phyloP scores from a whole-genome alignment of 2,888 invertebrate species.

The Pollenia labialis region DNA sequence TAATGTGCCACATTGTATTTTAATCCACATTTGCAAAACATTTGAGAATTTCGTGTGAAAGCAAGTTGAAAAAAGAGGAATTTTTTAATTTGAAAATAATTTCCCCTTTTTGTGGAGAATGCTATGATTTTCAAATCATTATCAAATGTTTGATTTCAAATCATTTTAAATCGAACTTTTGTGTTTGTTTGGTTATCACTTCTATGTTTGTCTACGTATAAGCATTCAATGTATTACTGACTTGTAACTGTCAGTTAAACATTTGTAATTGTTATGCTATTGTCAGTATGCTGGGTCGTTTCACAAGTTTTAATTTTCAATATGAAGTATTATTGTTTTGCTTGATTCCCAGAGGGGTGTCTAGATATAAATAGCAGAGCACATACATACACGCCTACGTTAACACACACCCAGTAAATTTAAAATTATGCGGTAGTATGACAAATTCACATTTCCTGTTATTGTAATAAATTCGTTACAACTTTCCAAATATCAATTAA shows the following conservation, averaged over 20 bases:
- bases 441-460: not conserved
- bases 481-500: constrained; percentile 2
- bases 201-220: not conserved
- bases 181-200: too few relatives aligned
- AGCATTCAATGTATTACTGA: not conserved
- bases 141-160: too few relatives aligned
- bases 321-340: constrained; percentile 44
- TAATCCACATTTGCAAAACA: too few relatives aligned
- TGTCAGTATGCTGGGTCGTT: constrained; percentile 58
- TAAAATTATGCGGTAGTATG: not conserved
- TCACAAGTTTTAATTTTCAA: constrained; percentile 55
- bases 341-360: constrained; percentile 3
- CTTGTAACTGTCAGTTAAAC: constrained; percentile 61
- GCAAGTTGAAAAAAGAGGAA: too few relatives aligned
- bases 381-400: not conserved
- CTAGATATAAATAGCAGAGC: not conserved
- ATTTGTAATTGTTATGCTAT: constrained; percentile 61
- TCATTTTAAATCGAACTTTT: too few relatives aligned
- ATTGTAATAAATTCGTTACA: not conserved
- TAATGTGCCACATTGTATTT: too few relatives aligned
- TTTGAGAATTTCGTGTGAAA: too few relatives aligned
- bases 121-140: too few relatives aligned
- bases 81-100: too few relatives aligned
- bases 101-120: too few relatives aligned
- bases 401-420: not conserved